Evolutionary conservation across 2,888 invertebrate genomes (phyloP), one percentile per base, ranked within the genome.

Genomic region (Coenonympha glycerion): DNA sequence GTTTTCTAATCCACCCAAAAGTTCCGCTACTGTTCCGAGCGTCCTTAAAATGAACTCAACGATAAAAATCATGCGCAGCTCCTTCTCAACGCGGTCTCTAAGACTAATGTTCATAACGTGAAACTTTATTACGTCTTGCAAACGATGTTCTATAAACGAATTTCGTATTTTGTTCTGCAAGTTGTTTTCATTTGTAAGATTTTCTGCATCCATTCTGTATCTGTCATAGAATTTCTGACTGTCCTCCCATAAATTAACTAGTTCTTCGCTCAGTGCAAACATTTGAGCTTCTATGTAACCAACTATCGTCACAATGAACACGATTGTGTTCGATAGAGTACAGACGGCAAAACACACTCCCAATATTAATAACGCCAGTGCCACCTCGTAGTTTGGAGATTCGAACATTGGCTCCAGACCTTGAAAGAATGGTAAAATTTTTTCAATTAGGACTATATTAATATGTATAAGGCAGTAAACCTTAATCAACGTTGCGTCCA

Each of bases 201-300:
- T 24, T 13, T 40, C 16, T 15, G 33, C 3, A 2, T 33, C 31
- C 8, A 13, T 3, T 45, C 44, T 53, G 9, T 34, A 28, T 31
- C 36, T n/a, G 11, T 47, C 42, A 13, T 47, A 53, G n/a, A 47
- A 54, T 18, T 33, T 39, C 18, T 50, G 18, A 18, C 47, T 50
- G 15, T 54, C 74, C n/a, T 62, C 39, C 72, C 72, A 76, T 2
- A 77, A 24, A 16, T 63, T 51, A 0, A 34, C 19, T 2, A 79
- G 30, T 62, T 77, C 76, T 50, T 71, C 57, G 16, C 69, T 69
- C 2, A 76, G 57, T 1, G 76, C 67, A 0, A 71, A 47, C 61
- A 78, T 72, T 52, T 77, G 75, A 0, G 76, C 71, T 56, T 79
- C 77, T 0, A 63, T 68, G 51, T 75, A 76, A 0, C 77, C 80